phyloP scores from a whole-genome alignment of 2,888 invertebrate species.

The Leptopilina syphax region DNA sequence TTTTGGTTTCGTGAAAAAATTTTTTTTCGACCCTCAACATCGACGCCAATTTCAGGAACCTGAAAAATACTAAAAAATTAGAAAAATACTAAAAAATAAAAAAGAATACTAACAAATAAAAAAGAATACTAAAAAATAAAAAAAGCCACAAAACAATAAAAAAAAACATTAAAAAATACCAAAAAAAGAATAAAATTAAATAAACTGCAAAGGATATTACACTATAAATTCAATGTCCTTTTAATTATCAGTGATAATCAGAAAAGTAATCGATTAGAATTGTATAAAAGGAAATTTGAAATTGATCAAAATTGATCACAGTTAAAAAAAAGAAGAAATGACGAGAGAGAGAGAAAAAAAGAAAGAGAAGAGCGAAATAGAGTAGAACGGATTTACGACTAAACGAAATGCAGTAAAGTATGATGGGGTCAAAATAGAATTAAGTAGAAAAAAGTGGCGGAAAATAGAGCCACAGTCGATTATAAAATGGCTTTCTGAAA shows the following conservation, averaged over 20 bases:
- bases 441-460: conserved; percentile 15
- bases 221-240: neutral
- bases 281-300: conserved; percentile 19
- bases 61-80: no score
- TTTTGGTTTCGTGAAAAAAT: no score
- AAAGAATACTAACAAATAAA: no score
- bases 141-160: no score
- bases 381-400: conserved; percentile 26
- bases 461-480: conserved; percentile 18
- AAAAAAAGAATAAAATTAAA: neutral
- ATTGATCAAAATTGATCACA: conserved; percentile 21
- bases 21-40: no score
- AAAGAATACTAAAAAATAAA: no score
- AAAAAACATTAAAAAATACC: no score
- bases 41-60: no score
- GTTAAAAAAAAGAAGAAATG: neutral
- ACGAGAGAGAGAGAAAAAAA: neutral
- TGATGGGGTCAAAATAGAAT: conserved; percentile 26
- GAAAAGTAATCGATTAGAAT: neutral
- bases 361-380: conserved; percentile 9
- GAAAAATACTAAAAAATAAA: no score
- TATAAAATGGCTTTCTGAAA: conserved; percentile 18
- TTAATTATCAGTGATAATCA: neutral
- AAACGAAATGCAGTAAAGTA: conserved; percentile 33
- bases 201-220: neutral